phyloP scores from a whole-genome alignment of 2,797 vertebrate species.

The Myotis daubentonii region DNA sequence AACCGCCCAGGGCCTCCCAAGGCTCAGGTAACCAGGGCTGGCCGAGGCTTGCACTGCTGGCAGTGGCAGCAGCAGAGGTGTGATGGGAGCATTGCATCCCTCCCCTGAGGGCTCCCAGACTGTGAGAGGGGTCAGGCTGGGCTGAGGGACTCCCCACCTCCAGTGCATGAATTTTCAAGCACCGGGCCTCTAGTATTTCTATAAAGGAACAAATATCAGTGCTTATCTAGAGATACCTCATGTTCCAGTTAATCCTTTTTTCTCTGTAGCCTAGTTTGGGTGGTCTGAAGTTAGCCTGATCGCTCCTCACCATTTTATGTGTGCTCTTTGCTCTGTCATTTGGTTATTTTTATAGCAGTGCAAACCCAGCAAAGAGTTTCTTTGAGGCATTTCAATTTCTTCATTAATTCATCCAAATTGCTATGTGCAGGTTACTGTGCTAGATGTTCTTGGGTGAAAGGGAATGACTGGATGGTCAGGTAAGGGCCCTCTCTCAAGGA shows the following conservation, averaged over 20 bases:
- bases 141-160: too few species aligned
- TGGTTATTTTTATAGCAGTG: background rate
- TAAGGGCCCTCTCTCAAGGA: background rate
- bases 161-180: too few species aligned
- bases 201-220: background rate
- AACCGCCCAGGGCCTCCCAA: too few species aligned
- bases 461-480: background rate
- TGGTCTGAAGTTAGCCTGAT: background rate
- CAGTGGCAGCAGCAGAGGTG: too few species aligned
- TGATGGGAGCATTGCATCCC: too few species aligned
- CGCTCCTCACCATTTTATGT: background rate
- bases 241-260: constrained; percentile 2
- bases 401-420: background rate
- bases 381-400: constrained; percentile 8
- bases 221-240: background rate
- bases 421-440: background rate
- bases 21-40: too few species aligned
- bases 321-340: background rate
- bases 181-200: background rate
- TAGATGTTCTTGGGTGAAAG: background rate
- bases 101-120: too few species aligned
- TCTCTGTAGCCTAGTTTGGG: background rate
- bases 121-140: too few species aligned
- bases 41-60: too few species aligned
- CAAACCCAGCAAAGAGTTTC: background rate